Conservation (phyloP, 2,797 vertebrate genomes). For the Cheirogaleus major region DNA sequence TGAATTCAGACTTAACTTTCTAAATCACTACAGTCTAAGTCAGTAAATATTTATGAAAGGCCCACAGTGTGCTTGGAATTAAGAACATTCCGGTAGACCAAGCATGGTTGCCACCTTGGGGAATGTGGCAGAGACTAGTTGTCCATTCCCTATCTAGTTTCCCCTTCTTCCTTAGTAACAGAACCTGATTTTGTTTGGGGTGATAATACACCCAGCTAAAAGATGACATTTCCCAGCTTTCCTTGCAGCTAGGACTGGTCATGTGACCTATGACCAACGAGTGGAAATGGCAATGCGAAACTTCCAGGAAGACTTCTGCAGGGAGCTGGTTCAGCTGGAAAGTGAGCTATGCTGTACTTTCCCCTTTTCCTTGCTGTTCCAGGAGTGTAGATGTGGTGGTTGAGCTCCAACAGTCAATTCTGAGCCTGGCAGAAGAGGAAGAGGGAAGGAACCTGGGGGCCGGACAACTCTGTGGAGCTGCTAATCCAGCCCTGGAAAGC, state of each 20-base stretch:
- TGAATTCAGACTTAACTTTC: not conserved
- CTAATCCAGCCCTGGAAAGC: not conserved
- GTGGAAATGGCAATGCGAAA: not conserved
- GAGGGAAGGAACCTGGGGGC: not conserved
- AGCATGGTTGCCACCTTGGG: not conserved
- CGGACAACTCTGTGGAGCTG: not conserved
- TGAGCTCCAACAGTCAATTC: not conserved
- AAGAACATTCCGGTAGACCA: not conserved
- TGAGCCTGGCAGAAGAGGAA: not conserved
- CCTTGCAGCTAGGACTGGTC: not conserved
- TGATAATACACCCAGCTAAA: not conserved
- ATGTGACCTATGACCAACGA: not conserved
- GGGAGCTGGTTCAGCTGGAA: not conserved
- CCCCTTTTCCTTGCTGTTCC: not conserved
- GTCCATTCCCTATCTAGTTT: not conserved
- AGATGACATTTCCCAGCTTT: not conserved
- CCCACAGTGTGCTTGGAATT: not conserved
- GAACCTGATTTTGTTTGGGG: not conserved
- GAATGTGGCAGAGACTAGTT: not conserved
- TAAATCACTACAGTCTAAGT: not conserved
- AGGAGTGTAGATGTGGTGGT: not conserved
- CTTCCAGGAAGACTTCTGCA: not conserved
- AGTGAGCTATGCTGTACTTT: not conserved
- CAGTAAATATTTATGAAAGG: not conserved
- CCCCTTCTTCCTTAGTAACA: not conserved